phyloP scores from a whole-genome alignment of 2,113 vertebrate genomes.

The Podiceps cristatus region DNA sequence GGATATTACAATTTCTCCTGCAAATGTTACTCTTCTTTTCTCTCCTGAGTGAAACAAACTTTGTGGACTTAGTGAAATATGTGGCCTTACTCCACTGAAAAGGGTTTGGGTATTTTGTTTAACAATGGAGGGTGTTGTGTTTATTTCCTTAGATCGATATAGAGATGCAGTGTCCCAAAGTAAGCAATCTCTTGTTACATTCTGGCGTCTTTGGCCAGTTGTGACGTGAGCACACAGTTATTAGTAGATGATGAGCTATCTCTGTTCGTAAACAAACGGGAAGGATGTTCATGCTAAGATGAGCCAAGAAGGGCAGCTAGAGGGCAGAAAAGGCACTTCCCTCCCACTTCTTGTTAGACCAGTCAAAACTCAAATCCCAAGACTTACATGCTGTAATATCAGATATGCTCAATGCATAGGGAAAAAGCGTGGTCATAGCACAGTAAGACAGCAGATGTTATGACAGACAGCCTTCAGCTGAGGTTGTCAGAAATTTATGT shows the following conservation, averaged over 20 bases:
- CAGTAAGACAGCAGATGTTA: conserved; percentile 40
- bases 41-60: neutral
- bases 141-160: neutral
- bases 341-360: neutral
- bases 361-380: neutral
- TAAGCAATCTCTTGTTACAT: neutral
- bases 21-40: neutral
- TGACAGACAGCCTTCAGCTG: conserved; percentile 39
- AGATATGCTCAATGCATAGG: neutral
- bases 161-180: neutral
- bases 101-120: neutral
- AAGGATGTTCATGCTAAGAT: neutral
- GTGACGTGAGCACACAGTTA: neutral
- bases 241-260: neutral
- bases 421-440: neutral
- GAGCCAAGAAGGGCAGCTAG: neutral
- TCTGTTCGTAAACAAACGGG: neutral
- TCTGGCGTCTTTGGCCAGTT: neutral
- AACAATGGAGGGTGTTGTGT: neutral
- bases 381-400: neutral
- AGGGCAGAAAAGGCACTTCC: neutral
- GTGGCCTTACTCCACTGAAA: neutral
- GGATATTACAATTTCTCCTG: neutral
- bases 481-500: conserved; percentile 41
- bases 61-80: neutral